Evolutionary conservation across 2,797 vertebrate genomes (phyloP), one percentile per base, ranked within the genome.

Genomic region (Amniataba percoides): DNA sequence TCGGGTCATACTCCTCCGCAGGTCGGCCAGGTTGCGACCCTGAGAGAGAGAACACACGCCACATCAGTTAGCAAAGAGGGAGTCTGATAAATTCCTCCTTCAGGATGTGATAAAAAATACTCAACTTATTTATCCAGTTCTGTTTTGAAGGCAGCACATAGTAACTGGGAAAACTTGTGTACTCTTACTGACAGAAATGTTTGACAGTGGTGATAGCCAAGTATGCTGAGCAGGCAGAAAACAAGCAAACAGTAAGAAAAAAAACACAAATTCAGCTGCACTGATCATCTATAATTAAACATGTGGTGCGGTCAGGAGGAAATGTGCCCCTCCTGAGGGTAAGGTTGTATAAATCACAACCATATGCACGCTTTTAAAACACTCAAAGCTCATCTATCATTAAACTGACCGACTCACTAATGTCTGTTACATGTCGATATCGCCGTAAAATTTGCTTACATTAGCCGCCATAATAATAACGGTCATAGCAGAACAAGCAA

Each of bases 21-120:
- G 93, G 89, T 99, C 98, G 1, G 98, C 98, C 93, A 99, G 93
- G 92, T 99, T 99, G 51, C 97, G 96, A 87, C 98, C 98, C 98
- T 99, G 78, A 59, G 74, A 57, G 74, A 57, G 11, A 62, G 7
- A 25, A 57, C 2, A 62, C 8, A 6, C 10, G 3, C 13, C 16
- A 19, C 1, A 48, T 40, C 31, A 34, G 12, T 65, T 3, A 18
- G 21, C 9, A 40, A 31, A 21, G 25, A 23, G 21, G 11, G 42
- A 58, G 9, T 59, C 42, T 48, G 53, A 58, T 13, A 4, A 56
- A 64, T 18, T n/a, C 27, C 9, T 11, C 12, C 19, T 71, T 21
- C 13, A 11, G 7, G 31, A 43, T 12, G 23, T 48, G 21, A 25
- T 3, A 36, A 40, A 67, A 39, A 56, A 39, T 46, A 36, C 14